Evolutionary conservation across 2,113 vertebrate genomes (phyloP).

Genomic region (Atrichornis clamosus): DNA sequence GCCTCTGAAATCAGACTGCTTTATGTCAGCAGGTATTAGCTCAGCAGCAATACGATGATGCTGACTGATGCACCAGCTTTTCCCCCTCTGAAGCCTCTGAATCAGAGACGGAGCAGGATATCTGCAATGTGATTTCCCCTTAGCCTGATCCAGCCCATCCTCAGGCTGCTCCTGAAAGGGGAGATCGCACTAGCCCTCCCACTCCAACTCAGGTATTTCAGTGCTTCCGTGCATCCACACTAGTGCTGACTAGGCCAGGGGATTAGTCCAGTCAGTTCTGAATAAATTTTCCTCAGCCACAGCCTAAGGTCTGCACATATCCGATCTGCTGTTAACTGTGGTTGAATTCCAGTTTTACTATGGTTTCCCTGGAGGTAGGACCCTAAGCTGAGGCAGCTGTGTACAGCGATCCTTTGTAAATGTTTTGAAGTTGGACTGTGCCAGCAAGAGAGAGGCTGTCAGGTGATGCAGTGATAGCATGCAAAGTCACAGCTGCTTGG

Average conservation of each 20-base stretch:
- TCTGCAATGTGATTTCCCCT: not conserved
- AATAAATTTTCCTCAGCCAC: not conserved
- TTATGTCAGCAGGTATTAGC: not conserved
- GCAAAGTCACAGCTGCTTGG: fast-evolving
- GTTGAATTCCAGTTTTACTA: not conserved
- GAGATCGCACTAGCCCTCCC: not conserved
- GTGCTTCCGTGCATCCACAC: not conserved
- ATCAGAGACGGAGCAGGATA: not conserved
- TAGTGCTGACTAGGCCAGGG: fast-evolving
- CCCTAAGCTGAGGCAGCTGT: not conserved
- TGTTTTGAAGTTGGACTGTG: fast-evolving
- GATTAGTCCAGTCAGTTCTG: not conserved
- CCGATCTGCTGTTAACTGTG: fast-evolving
- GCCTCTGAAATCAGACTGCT: not conserved
- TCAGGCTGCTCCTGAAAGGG: not conserved
- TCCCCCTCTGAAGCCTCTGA: not conserved
- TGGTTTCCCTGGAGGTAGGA: not conserved
- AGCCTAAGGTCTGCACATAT: fast-evolving
- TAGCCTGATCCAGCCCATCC: not conserved
- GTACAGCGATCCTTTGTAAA: fast-evolving
- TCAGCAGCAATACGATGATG: fast-evolving
- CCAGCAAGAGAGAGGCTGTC: fast-evolving
- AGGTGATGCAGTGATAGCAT: not conserved
- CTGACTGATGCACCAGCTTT: not conserved
- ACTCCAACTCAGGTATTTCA: not conserved